These are phyloP conservation scores for Mesodorylaimus sp. DNA, from an alignment of 2,888 invertebrate genomes.

Conservation along the genomic window DNA sequence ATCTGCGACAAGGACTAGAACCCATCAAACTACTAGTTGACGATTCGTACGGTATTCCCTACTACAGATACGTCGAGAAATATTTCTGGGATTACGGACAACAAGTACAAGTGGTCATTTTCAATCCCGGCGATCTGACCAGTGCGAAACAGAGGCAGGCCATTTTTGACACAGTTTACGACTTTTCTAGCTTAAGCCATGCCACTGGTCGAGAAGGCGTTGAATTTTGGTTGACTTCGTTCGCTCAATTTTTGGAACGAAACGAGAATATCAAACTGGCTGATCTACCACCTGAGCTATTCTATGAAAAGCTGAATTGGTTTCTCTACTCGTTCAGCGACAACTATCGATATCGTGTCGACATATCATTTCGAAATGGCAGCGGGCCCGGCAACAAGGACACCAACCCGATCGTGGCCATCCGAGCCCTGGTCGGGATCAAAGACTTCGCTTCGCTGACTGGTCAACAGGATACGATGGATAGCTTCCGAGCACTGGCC, in stretches of 20 bases:
- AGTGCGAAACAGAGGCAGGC: conserved; percentile 12
- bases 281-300: not conserved
- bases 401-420: conserved; percentile 1
- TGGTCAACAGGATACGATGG: conserved; percentile 24
- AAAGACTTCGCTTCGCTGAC: conserved; percentile 22
- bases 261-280: not conserved
- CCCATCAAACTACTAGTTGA: conserved; percentile 19
- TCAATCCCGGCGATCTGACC: conserved; percentile 24
- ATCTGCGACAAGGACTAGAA: conserved; percentile 20
- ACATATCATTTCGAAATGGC: not conserved
- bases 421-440: conserved; percentile 24
- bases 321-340: not conserved
- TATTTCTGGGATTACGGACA: conserved; percentile 45
- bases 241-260: not conserved
- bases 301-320: not conserved
- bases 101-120: conserved; percentile 20
- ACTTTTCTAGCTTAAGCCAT: conserved; percentile 14
- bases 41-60: conserved; percentile 21
- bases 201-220: not conserved
- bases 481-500: conserved; percentile 18
- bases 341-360: not conserved
- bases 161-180: conserved; percentile 44
- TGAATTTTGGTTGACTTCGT: not conserved
- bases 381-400: not conserved
- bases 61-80: conserved; percentile 15